phyloP scores from a whole-genome alignment of 2,888 invertebrate species.

The Andrena marginata region DNA sequence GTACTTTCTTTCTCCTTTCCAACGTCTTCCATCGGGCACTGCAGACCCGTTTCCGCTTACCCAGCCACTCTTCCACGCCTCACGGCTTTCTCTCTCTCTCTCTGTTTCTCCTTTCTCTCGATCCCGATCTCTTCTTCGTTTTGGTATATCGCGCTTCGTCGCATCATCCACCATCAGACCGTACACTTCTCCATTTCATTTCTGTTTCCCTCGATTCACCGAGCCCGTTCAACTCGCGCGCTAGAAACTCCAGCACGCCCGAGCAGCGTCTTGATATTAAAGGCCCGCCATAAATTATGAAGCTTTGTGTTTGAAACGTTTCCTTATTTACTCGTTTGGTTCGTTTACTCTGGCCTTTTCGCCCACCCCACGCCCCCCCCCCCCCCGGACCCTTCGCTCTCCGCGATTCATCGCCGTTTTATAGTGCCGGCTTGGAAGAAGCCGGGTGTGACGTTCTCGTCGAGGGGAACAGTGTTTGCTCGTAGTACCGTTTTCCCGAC shows the following conservation, averaged over 20 bases:
- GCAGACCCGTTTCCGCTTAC: slow-evolving; percentile 13
- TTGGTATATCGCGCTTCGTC: not conserved
- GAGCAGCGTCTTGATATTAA: slow-evolving; percentile 61
- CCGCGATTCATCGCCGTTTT: slow-evolving; percentile 19
- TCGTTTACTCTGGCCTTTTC: slow-evolving; percentile 18
- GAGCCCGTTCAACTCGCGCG: not conserved
- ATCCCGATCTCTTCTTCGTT: not conserved
- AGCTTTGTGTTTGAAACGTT: slow-evolving; percentile 60
- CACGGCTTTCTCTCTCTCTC: slow-evolving; percentile 33
- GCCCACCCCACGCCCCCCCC: too few species aligned
- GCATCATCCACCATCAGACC: slow-evolving; percentile 1
- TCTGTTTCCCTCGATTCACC: not conserved
- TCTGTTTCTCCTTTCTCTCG: not conserved
- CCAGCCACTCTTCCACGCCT: slow-evolving; percentile 44
- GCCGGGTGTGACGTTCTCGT: slow-evolving; percentile 15
- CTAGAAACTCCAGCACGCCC: slow-evolving; percentile 43
- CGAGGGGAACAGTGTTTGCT: slow-evolving; percentile 9
- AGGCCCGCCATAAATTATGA: slow-evolving; percentile 65
- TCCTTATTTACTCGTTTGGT: slow-evolving; percentile 58
- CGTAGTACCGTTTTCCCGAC: not conserved
- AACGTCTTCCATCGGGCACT: slow-evolving; percentile 21
- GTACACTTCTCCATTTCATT: not conserved
- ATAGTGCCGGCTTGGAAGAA: not conserved
- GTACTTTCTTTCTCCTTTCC: slow-evolving; percentile 38
- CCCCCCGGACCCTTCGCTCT: not conserved